Conservation (phyloP, 2,797 vertebrate species). For the Characodon lateralis region DNA sequence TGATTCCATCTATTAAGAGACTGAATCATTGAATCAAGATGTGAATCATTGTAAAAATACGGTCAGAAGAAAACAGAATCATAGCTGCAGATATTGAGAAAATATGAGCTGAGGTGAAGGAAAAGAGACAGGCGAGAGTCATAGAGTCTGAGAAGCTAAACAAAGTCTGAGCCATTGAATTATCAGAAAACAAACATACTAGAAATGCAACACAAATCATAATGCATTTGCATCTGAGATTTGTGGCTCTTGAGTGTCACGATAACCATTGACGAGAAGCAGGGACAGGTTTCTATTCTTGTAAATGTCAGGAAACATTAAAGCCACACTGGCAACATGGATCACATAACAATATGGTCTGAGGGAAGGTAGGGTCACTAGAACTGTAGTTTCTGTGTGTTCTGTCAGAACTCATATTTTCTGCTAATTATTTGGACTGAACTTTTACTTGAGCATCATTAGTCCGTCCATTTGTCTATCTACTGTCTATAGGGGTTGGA, state of each 20-base stretch:
- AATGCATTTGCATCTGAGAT: constrained; percentile 13
- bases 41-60: neutral
- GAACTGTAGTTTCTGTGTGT: constrained; percentile 8
- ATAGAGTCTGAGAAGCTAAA: neutral
- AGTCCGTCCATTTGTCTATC: neutral
- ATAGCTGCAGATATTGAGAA: neutral
- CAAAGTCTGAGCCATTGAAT: neutral
- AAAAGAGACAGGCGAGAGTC: neutral
- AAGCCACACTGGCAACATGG: constrained; percentile 10
- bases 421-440: neutral
- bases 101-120: neutral
- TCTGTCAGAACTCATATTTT: neutral
- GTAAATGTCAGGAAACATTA: constrained; percentile 11
- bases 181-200: constrained; percentile 12
- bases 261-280: constrained; percentile 15
- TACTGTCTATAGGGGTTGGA: too few relatives aligned
- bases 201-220: neutral
- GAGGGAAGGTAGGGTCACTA: constrained; percentile 4
- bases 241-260: constrained; percentile 6
- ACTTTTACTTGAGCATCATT: neutral
- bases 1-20: neutral
- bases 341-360: constrained; percentile 23
- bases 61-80: neutral
- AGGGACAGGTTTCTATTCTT: constrained; percentile 22
- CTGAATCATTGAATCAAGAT: neutral